These are phyloP conservation scores for Hedya salicella DNA, from an alignment of 2,888 invertebrate genomes.

Conservation along the genomic window DNA sequence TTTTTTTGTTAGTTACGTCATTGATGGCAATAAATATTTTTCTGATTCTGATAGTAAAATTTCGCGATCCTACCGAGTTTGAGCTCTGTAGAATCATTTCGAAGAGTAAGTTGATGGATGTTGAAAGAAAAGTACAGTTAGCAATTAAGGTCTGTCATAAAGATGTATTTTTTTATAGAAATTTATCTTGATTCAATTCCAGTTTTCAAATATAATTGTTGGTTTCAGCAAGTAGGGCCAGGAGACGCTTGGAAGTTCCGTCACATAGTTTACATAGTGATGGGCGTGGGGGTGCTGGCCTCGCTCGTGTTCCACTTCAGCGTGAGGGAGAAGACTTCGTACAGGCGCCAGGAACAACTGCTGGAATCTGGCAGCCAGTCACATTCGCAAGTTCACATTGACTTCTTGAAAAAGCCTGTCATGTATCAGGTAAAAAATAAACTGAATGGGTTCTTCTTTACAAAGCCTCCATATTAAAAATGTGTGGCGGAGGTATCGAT, in stretches of 20 bases:
- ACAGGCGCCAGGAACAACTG: constrained; percentile 57
- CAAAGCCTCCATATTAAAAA: too few species aligned
- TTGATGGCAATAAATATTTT: too few species aligned
- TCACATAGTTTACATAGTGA: constrained; percentile 88
- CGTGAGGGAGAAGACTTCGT: constrained; percentile 85
- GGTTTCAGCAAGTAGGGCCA: constrained; percentile 86
- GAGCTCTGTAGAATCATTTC: too few species aligned
- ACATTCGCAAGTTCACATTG: constrained; percentile 59
- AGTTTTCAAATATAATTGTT: constrained; percentile 10
- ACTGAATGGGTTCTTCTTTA: not conserved
- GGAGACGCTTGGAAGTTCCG: constrained; percentile 88
- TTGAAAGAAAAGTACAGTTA: too few species aligned
- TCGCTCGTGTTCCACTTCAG: constrained; percentile 90
- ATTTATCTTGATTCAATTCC: too few species aligned
- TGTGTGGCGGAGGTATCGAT: too few species aligned
- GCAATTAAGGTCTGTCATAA: too few species aligned
- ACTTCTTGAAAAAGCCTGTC: constrained; percentile 65
- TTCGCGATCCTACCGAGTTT: too few species aligned
- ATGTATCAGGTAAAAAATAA: constrained; percentile 72
- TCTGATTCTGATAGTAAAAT: too few species aligned
- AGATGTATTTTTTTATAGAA: too few species aligned
- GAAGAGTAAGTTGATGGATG: too few species aligned
- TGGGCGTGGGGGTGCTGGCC: constrained; percentile 87
- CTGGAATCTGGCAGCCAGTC: constrained; percentile 53
- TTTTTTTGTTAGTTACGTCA: too few species aligned